Evolutionary conservation across 2,888 invertebrate genomes (phyloP), one percentile per base, ranked within the genome.

Genomic region (Cryptocephalus moraei): DNA sequence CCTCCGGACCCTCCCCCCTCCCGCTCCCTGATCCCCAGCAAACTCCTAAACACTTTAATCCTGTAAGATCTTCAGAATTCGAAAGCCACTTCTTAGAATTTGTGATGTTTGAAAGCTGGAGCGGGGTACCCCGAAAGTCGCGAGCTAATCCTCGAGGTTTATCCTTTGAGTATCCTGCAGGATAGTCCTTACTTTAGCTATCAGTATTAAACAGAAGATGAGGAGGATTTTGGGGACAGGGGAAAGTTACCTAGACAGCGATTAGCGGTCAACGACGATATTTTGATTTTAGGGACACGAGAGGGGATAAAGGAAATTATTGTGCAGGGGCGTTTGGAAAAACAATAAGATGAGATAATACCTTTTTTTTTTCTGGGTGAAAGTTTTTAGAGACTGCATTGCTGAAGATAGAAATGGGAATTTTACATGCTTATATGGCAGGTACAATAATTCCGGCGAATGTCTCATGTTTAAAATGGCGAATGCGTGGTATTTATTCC

Each of bases 131-230:
- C 32, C 32, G 9, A 42, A 32, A n/a, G n/a, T 31, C 32, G 42
- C 42, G 32, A 42, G 11, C 36, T 36, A 36, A 36, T 36, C 36
- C 36, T 12, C 43, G 22, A 22, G 36, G 43, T 43, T 43, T 66
- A 67, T 66, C 66, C 67, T 58, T 56, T 22, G 56, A 56, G 54
- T 60, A 56, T 59, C 59, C 53, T 48, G 40, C 53, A 48, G 60
- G 59, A 60, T 60, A 56, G 52, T 57, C 56, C 56, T 50, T 51
- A 56, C 57, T 63, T 62, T 62, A 63, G 63, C 63, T 65, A 64
- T 63, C 63, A 61, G 62, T 63, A 59, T 61, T 59, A 59, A 56
- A 60, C 64, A 66, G 65, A 55, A 47, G 42, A 61, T 36, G 58
- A 54, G 53, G 53, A 59, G 62, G 62, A 62, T 63, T 63, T 63